Evolutionary conservation across 2,888 invertebrate genomes (phyloP), one percentile per base, ranked within the genome.

Genomic region (Drosophila nr. medialis): DNA sequence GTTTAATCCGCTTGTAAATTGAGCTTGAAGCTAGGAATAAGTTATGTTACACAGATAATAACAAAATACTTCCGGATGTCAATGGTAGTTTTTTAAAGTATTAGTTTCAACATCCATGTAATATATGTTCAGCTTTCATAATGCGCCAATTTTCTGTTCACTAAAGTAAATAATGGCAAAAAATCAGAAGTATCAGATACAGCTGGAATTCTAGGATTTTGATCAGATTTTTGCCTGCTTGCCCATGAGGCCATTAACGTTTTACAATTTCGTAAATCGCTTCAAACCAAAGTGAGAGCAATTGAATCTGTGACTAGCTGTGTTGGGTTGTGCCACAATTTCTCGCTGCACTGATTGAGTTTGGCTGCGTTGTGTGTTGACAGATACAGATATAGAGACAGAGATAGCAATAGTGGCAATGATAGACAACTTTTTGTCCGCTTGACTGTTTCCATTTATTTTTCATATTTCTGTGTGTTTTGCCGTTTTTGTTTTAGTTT

Each of bases 401-500:
- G 59, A 58, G 50, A 36, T n/a, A 42, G 50, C 49, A 51, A 55
- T 61, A 51, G 69, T 66, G 5, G 21, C 21, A 53, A 51, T 50
- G 24, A 51, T 65, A 65, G 75, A 56, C 49, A 64, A 53, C 49
- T 60, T 64, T 64, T 64, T 21, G 54, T 45, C 61, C 42, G 55
- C 51, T 69, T 75, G 77, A 75, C 72, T 77, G 75, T 84, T 83
- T 85, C 84, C 83, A 86, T 85, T 88, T 88, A 61, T 64, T 58
- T 75, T 71, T 81, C 67, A n/a, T 55, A n/a, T 55, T 27, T 27
- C 29, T 86, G 70, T 75, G 68, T 72, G 58, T 7, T 51, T 72
- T 61, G 59, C 24, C 64, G 70, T 72, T 86, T 86, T 80, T 86
- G 81, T 85, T 83, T 86, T 86, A 83, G 81, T 89, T 85, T 83